These are phyloP conservation scores for Holothuria leucospilota DNA, from an alignment of 53 echinoderm and acorn worm genomes.

Conservation along the genomic window DNA sequence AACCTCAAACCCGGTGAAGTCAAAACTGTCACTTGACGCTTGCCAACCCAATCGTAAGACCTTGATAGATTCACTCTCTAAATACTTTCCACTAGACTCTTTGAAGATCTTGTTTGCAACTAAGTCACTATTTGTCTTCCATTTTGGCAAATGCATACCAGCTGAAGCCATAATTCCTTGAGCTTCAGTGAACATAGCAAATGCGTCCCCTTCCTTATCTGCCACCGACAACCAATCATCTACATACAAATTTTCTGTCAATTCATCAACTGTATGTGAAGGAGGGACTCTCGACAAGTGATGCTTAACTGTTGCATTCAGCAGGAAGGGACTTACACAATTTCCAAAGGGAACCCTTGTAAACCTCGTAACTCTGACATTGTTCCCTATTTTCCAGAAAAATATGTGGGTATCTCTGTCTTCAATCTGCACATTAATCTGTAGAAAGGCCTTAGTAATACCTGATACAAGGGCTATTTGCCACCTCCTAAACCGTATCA, in stretches of 20 bases:
- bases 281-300: background rate
- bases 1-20: background rate
- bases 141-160: background rate
- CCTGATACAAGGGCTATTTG: background rate
- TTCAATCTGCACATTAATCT: background rate
- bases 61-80: conserved; percentile 1
- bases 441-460: background rate
- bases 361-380: background rate
- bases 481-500: too few species aligned
- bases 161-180: too few species aligned
- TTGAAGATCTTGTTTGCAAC: background rate
- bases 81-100: background rate
- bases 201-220: background rate
- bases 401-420: background rate
- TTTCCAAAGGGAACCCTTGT: background rate
- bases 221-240: conserved; percentile 16
- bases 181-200: too few species aligned
- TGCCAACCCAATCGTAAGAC: background rate
- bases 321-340: background rate
- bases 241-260: conserved; percentile 10
- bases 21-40: background rate
- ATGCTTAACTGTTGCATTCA: background rate
- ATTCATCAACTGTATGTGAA: too few species aligned
- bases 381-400: too few species aligned
- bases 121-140: background rate